These are phyloP conservation scores for Bombycilla garrulus DNA, from an alignment of 2,113 vertebrate genomes.

Conservation along the genomic window DNA sequence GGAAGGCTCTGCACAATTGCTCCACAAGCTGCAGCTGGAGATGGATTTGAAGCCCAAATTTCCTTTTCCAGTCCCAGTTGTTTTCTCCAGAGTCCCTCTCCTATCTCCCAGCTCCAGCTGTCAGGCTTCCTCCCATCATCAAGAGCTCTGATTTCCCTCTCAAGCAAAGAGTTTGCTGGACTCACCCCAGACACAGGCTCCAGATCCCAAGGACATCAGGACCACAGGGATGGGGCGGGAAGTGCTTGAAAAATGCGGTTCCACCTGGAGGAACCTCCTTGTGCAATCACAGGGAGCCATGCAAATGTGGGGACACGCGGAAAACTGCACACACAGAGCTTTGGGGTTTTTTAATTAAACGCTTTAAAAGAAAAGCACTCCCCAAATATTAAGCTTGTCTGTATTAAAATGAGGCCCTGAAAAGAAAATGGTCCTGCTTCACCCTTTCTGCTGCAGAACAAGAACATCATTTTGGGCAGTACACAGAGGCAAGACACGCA, in stretches of 20 bases:
- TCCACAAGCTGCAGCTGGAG: not conserved
- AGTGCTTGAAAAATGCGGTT: not conserved
- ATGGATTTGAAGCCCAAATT: not conserved
- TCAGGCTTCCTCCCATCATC: not conserved
- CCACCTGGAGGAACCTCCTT: not conserved
- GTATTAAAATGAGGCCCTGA: not conserved
- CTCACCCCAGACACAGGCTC: rapidly evolving
- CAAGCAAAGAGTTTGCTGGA: not conserved
- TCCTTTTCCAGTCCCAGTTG: not conserved
- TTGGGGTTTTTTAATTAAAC: not conserved
- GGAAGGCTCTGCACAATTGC: not conserved
- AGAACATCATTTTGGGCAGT: not conserved
- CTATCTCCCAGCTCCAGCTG: not conserved
- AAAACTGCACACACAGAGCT: not conserved
- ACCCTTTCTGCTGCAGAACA: not conserved
- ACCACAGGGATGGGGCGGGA: not conserved
- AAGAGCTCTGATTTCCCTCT: not conserved
- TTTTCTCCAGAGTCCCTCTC: not conserved
- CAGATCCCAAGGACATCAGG: not conserved
- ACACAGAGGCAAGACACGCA: rapidly evolving
- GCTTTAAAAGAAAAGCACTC: not conserved
- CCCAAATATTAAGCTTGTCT: not conserved
- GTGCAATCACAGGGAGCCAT: not conserved
- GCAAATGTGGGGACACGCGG: not conserved
- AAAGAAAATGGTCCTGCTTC: not conserved